phyloP scores from a whole-genome alignment of 2,113 vertebrate species.

The Syngnathus typhle region DNA sequence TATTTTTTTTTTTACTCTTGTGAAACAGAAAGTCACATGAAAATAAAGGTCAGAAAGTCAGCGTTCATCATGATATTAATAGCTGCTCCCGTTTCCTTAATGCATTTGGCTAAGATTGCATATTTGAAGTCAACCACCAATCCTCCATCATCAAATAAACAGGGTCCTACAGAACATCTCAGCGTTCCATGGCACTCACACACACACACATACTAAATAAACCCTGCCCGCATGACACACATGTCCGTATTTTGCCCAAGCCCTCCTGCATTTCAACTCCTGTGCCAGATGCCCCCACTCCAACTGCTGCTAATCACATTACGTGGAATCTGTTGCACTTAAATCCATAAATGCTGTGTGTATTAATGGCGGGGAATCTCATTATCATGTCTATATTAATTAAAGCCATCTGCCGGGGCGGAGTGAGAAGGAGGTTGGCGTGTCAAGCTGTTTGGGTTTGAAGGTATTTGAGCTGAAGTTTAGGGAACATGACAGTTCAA shows the following conservation, averaged over 20 bases:
- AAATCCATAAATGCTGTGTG: conserved; percentile 73
- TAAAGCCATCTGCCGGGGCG: conserved; percentile 69
- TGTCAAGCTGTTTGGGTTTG: conserved; percentile 28
- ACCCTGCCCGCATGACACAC: conserved; percentile 3
- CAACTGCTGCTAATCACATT: conserved; percentile 69
- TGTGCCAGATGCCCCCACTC: conserved; percentile 60
- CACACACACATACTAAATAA: conserved; percentile 19
- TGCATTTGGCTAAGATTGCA: background rate
- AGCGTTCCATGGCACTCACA: conserved; percentile 20
- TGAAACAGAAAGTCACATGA: conserved; percentile 10
- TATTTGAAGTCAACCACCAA: conserved; percentile 14
- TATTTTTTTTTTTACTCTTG: conserved; percentile 21
- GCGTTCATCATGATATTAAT: background rate
- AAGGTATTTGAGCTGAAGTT: conserved; percentile 29
- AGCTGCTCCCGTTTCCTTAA: background rate
- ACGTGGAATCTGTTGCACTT: conserved; percentile 67
- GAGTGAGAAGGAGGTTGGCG: conserved; percentile 31
- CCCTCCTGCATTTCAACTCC: conserved; percentile 50
- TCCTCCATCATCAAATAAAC: conserved; percentile 49
- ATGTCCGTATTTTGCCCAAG: conserved; percentile 23
- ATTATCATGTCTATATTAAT: conserved; percentile 74
- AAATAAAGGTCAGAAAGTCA: conserved; percentile 16
- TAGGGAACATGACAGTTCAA: conserved; percentile 21
- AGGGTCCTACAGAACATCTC: conserved; percentile 22
- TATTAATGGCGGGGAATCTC: conserved; percentile 73